Base-by-base conservation (phyloP, 2,888 invertebrate genomes). In the Cactoblastis cactorum region DNA sequence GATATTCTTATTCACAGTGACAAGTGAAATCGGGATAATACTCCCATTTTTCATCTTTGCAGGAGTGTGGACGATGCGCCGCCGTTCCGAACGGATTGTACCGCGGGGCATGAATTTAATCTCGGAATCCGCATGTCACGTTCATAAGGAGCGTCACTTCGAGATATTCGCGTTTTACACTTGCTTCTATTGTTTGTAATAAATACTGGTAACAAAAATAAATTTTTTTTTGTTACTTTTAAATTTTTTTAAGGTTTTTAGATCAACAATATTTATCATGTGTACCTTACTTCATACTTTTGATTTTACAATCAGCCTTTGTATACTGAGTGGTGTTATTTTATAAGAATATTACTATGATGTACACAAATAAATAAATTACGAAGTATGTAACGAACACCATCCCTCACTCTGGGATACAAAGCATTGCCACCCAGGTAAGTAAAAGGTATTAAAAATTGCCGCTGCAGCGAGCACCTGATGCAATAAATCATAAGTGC, bases 61-160 rank as follows among this genome's bases (percentile, higher is more conserved):
- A 67, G 74, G 77, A 75, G 77, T 77, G 80, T 77, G 77, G 78
- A 81, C 80, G 81, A 80, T 76, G 81, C 78, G 74, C 72, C 75
- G 75, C 74, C 72, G 74, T 77, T 78, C 78, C 69, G 74, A 76
- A 77, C 74, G 79, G 83, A 85, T 81, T 77, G 79, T 76, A 80
- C 88, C 87, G 80, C 80, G 66, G 86, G 86, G 84, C 77, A 84
- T 83, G 83, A 85, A 85, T 87, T 87, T 88, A 88, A 88, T 88
- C 88, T 86, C 74, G 71, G 81, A 73, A 80, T 83, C 77, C 75
- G 77, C 74, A 74, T 79, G 80, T 81, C 83, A 79, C 78, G 74
- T 77, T 80, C 78, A 77, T 80, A 83, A 84, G 79, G 81, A 80
- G 68, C 70, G 74, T 80, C 78, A 77, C 73, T 77, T 75, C 62